Conservation (phyloP, 2,888 invertebrate species). For the Melieria omissa region DNA sequence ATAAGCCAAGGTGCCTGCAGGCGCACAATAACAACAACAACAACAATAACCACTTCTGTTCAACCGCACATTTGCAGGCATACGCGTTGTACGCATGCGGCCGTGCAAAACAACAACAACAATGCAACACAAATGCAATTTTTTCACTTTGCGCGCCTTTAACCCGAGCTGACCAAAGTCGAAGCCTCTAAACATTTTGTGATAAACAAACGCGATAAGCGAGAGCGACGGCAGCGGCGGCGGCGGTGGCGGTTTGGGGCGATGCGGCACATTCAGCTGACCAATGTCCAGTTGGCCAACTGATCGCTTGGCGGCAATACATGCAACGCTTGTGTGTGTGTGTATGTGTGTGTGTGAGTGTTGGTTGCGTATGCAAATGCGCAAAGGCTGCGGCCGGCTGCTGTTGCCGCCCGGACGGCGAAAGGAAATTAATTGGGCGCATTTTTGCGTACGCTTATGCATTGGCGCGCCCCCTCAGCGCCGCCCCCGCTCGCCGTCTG, state of each 20-base stretch:
- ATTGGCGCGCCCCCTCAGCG: background rate
- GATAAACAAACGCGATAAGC: constrained; percentile 25
- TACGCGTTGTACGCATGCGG: constrained; percentile 3
- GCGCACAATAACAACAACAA: constrained; percentile 3
- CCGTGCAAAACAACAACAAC: constrained; percentile 40
- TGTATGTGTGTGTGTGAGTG: constrained; percentile 6
- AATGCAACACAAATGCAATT: background rate
- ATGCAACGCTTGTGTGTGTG: too few relatives aligned
- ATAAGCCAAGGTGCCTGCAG: constrained; percentile 31
- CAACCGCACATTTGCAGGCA: background rate
- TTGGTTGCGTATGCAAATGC: constrained; percentile 40
- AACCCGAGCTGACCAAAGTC: background rate
- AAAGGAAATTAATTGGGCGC: constrained; percentile 14
- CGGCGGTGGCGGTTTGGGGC: background rate
- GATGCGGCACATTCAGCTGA: background rate
- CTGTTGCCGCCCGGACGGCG: constrained; percentile 20
- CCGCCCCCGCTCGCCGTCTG: background rate
- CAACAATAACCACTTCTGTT: background rate
- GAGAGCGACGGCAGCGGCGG: background rate
- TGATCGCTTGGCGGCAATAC: background rate
- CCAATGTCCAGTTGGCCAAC: constrained; percentile 2
- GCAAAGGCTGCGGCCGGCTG: constrained; percentile 10
- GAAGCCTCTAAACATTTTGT: background rate
- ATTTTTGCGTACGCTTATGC: background rate
- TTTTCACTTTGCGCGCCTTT: too few relatives aligned